A percentile compares a stretch with the other conserved stretches of the same genome.
These are phyloP conservation scores for Danaus chrysippus DNA, from an alignment of 2,888 invertebrate species.

Conservation along the genomic window DNA sequence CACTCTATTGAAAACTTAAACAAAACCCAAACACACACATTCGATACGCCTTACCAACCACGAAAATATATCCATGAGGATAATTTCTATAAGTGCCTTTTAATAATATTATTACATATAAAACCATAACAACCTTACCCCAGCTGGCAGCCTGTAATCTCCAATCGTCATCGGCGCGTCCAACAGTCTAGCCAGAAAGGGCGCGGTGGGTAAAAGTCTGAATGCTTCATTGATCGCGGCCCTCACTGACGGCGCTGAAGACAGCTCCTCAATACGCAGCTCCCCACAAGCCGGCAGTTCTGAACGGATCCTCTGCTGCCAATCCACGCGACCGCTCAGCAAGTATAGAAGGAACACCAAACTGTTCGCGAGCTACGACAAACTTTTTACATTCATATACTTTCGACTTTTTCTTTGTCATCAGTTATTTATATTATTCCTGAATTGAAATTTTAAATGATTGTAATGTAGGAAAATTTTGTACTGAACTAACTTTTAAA, in stretches of 20 bases:
- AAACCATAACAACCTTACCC: slow-evolving; percentile 75
- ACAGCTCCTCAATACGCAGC: slow-evolving; percentile 78
- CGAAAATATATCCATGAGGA: too few species aligned
- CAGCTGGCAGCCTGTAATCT: slow-evolving; percentile 84
- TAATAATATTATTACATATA: background rate
- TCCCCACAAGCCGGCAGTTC: slow-evolving; percentile 81
- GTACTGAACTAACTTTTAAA: too few species aligned
- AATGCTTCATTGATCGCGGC: slow-evolving; percentile 90
- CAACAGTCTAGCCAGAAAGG: slow-evolving; percentile 86
- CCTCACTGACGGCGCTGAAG: slow-evolving; percentile 84
- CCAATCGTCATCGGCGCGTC: slow-evolving; percentile 85
- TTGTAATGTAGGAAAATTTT: too few species aligned
- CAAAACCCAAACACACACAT: too few species aligned
- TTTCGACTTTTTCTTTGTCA: too few species aligned
- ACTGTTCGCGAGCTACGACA: slow-evolving; percentile 85
- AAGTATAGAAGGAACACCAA: slow-evolving; percentile 87
- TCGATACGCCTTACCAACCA: too few species aligned
- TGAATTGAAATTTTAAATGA: too few species aligned
- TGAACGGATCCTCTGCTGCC: slow-evolving; percentile 82
- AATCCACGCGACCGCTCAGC: slow-evolving; percentile 83
- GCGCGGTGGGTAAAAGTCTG: slow-evolving; percentile 86
- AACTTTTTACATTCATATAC: background rate
- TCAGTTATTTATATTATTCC: background rate
- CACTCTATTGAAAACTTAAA: too few species aligned
- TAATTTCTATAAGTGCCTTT: too few species aligned